A percentile compares a stretch with the other conserved stretches of the same genome.
Conservation (phyloP, 2,113 vertebrate genomes). For the Actenoides lindsayi region DNA sequence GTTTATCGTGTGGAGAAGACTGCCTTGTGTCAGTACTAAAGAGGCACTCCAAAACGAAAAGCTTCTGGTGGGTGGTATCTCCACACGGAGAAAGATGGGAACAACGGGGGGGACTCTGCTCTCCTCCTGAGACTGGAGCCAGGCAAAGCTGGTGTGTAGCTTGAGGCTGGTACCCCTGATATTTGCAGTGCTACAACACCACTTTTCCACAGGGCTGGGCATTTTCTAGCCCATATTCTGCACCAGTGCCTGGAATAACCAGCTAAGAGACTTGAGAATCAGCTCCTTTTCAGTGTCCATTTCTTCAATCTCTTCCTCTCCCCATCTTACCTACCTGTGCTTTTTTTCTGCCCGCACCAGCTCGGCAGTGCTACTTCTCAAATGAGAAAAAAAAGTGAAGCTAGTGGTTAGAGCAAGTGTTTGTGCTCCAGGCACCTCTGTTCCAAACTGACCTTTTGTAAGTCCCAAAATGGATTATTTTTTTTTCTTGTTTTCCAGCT, state of each 20-base stretch:
- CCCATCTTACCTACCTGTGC: neutral
- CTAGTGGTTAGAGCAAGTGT: neutral
- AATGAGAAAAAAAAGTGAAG: neutral
- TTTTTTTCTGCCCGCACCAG: neutral
- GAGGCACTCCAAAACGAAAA: neutral
- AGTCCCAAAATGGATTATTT: neutral
- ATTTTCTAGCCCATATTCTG: neutral
- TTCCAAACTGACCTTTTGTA: neutral
- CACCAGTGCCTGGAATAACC: neutral
- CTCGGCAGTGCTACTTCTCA: neutral
- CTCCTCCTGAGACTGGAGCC: neutral
- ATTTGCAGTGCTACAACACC: neutral
- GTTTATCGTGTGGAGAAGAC: neutral
- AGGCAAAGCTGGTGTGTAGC: neutral
- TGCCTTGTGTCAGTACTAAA: neutral
- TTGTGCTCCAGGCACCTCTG: neutral
- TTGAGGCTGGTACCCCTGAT: neutral
- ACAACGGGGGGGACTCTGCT: neutral
- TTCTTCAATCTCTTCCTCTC: neutral
- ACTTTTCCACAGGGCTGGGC: neutral
- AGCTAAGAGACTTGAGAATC: neutral
- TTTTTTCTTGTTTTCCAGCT: neutral
- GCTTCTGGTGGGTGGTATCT: neutral
- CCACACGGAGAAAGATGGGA: neutral
- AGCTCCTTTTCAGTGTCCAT: neutral